Conservation (phyloP, 2,113 vertebrate species). For the Mungos mungo region DNA sequence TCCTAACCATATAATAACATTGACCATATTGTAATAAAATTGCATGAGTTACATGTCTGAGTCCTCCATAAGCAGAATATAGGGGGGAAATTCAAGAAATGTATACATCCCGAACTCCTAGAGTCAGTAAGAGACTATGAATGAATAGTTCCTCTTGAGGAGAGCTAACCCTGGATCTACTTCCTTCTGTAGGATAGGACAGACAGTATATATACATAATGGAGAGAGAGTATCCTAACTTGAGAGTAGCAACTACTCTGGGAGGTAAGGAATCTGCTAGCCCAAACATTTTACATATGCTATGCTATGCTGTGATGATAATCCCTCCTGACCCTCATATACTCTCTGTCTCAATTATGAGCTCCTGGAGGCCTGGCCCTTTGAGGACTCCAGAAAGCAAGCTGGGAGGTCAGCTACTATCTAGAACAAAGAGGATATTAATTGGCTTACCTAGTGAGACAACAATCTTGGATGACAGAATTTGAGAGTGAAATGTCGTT, state of each 20-base stretch:
- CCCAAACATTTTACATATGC: neutral
- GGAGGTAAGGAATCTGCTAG: neutral
- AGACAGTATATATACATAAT: neutral
- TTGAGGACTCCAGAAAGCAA: neutral
- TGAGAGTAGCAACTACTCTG: neutral
- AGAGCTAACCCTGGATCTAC: neutral
- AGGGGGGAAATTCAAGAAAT: neutral
- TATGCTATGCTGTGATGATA: neutral
- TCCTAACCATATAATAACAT: neutral
- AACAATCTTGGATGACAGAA: neutral
- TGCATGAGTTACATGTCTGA: neutral
- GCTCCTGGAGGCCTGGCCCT: neutral
- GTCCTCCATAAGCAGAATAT: neutral
- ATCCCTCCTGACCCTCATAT: neutral
- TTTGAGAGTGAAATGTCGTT: neutral
- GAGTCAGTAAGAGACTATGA: neutral
- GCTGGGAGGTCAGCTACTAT: neutral
- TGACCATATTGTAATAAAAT: neutral
- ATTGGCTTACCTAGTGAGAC: neutral
- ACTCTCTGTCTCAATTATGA: neutral
- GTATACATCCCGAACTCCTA: neutral
- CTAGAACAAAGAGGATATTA: neutral
- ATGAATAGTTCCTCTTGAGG: neutral
- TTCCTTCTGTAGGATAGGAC: neutral
- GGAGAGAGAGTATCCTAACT: neutral